A percentile compares a stretch with the other conserved stretches of the same genome.
Evolutionary conservation across 1,140 invertebrate genomes (phyloP).

Genomic region (Eumeta japonica): DNA sequence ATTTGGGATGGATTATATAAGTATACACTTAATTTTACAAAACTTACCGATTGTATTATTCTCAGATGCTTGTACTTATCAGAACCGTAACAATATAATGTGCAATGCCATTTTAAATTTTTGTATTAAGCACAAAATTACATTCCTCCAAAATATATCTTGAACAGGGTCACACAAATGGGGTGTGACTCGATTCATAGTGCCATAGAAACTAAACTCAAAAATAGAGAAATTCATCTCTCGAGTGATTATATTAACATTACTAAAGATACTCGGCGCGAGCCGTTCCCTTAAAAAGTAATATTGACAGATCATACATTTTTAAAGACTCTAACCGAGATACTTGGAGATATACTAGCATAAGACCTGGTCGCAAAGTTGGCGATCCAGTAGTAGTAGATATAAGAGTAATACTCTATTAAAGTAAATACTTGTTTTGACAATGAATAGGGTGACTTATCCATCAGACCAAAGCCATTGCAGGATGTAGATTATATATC

Average conservation of each 20-base stretch:
- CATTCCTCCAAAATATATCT: conserved; percentile 41
- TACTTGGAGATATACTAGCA: conserved; percentile 10
- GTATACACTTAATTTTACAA: no score
- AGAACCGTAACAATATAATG: conserved; percentile 33
- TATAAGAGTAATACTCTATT: no score
- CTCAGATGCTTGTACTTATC: conserved; percentile 28
- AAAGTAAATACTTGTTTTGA: no score
- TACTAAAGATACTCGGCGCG: conserved; percentile 5
- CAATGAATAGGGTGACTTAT: no score
- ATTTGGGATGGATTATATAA: conserved; percentile 15
- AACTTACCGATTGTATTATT: conserved; percentile 25
- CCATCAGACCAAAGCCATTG: no score
- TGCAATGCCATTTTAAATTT: conserved; percentile 28
- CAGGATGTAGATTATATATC: no score
- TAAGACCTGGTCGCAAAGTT: conserved; percentile 13
- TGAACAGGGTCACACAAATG: conserved; percentile 46
- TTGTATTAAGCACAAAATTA: conserved; percentile 18
- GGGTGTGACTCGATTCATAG: conserved; percentile 39
- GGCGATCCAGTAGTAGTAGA: no score
- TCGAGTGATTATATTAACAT: conserved; percentile 10
- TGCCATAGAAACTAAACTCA: conserved; percentile 10
- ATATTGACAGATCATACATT: conserved; percentile 9
- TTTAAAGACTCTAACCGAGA: conserved; percentile 9
- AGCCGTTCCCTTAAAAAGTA: conserved; percentile 9
- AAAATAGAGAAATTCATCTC: conserved; percentile 11